These are phyloP conservation scores for Dolichotis patagonum DNA, from an alignment of 2,113 vertebrate genomes.

Conservation along the genomic window DNA sequence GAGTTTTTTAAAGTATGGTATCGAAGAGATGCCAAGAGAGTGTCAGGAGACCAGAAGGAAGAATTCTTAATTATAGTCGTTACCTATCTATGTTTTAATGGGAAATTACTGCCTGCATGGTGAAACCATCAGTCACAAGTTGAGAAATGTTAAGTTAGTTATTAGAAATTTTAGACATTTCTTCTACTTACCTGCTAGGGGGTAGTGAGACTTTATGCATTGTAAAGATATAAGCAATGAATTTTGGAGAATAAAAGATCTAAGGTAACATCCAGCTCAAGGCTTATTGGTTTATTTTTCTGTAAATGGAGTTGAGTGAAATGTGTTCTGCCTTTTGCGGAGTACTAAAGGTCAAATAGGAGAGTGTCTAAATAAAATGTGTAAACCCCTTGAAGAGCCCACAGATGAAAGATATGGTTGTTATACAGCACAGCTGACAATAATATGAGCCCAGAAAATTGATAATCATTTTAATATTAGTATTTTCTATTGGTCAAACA, in stretches of 20 bases:
- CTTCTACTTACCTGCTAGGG: neutral
- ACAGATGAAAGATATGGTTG: neutral
- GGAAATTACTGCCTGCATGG: neutral
- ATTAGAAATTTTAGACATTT: neutral
- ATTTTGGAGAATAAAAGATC: neutral
- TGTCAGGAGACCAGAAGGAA: slow-evolving; percentile 13
- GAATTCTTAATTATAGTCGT: slow-evolving; percentile 12
- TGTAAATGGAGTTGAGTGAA: neutral
- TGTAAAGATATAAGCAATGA: neutral
- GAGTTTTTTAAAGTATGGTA: neutral
- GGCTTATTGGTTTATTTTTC: neutral
- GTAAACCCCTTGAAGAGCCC: neutral
- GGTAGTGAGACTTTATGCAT: neutral
- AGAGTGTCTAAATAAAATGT: neutral
- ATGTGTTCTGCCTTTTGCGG: neutral
- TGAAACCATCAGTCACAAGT: slow-evolving; percentile 59
- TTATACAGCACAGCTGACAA: neutral
- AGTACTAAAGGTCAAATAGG: neutral
- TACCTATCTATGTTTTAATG: slow-evolving; percentile 32
- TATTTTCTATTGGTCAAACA: neutral
- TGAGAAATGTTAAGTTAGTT: neutral
- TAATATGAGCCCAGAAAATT: neutral
- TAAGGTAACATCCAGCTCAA: neutral
- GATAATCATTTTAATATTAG: neutral
- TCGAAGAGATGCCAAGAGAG: neutral